These are phyloP conservation scores for Cavia aperea DNA, from an alignment of 2,113 vertebrate species.

Conservation along the genomic window DNA sequence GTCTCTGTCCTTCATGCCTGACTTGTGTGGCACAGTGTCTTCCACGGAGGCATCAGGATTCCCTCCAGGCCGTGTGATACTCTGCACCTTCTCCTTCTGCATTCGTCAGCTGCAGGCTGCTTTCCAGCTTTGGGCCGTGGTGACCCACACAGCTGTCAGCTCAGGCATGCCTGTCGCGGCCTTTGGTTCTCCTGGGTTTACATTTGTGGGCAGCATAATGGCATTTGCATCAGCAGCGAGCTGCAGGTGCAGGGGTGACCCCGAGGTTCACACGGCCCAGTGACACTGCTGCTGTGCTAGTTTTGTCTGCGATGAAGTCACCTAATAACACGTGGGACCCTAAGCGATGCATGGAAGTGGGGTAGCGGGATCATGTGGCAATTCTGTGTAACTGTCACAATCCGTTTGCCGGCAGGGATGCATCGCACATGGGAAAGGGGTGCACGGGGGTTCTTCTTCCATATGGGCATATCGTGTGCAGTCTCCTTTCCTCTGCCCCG, in stretches of 20 bases:
- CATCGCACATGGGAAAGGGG: no score
- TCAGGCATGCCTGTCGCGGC: no score
- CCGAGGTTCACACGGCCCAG: background rate
- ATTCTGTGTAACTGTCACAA: background rate
- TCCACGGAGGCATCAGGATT: background rate
- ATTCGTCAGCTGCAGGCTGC: background rate
- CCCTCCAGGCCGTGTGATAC: no score
- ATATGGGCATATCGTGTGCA: background rate
- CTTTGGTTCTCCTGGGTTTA: background rate
- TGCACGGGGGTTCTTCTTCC: no score
- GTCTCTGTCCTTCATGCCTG: background rate
- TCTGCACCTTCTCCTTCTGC: background rate
- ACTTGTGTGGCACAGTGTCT: background rate
- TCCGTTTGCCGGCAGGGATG: no score
- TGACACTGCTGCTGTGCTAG: background rate
- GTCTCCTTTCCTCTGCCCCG: background rate
- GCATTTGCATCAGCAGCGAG: background rate
- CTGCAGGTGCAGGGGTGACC: background rate
- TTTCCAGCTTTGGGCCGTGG: background rate
- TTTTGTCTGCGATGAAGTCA: background rate
- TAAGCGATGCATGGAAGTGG: no score
- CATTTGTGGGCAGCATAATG: no score
- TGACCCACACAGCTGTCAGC: background rate
- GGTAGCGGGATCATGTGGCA: background rate
- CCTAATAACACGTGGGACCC: background rate